Conservation (phyloP, 1,140 invertebrate species). For the Medauroidea extradentata region DNA sequence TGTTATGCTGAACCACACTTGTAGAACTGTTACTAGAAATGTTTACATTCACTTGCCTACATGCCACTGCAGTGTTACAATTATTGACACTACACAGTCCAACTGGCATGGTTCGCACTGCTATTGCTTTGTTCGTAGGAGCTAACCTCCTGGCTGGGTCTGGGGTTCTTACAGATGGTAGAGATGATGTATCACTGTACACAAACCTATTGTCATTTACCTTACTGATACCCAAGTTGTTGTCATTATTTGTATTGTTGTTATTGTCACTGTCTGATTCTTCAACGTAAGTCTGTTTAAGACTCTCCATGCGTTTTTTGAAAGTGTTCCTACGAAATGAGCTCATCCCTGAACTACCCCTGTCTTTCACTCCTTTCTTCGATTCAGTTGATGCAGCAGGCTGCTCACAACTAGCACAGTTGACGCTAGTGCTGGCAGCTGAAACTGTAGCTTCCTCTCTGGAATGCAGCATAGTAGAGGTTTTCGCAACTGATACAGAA, state of each 20-base stretch:
- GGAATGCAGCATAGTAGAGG: too few species aligned
- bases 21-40: neutral
- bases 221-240: neutral
- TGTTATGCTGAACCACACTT: too few species aligned
- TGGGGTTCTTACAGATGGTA: constrained; percentile 3
- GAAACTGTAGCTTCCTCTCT: too few species aligned
- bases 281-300: constrained; percentile 43
- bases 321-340: constrained; percentile 46
- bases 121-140: constrained; percentile 32
- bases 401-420: too few species aligned
- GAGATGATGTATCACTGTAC: constrained; percentile 1
- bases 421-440: too few species aligned
- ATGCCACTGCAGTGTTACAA: neutral
- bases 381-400: too few species aligned
- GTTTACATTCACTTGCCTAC: neutral
- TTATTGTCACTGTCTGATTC: neutral
- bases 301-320: constrained; percentile 46
- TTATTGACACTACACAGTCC: constrained; percentile 16
- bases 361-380: too few species aligned
- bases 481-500: too few species aligned
- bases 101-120: constrained; percentile 47
- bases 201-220: neutral
- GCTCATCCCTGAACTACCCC: constrained; percentile 38
- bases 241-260: neutral
- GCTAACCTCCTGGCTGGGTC: constrained; percentile 7